Evolutionary conservation across 2,113 vertebrate genomes (phyloP), one percentile per base, ranked within the genome.

Genomic region (Varanus komodoensis): DNA sequence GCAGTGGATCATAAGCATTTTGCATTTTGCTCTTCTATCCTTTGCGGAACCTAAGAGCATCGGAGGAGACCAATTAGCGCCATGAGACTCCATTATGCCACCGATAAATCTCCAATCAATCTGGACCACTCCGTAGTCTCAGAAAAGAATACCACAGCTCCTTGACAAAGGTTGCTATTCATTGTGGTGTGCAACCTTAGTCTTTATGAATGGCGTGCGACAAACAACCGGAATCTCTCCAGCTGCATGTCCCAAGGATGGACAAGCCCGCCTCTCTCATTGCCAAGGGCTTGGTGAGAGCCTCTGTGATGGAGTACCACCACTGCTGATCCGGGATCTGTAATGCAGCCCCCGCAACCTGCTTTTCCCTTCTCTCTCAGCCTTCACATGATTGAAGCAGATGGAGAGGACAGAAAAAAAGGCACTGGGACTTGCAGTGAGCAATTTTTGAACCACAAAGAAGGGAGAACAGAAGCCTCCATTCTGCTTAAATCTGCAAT

Each of bases 321-420:
- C 92, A 77, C 27, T 73, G 21, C 81, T 6, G 34, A 64, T 92
- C 90, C 84, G 92, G 89, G 89, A 93, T 92, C 91, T 89, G 71
- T 0, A 0, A 14, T 52, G 44, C 29, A 27, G 71, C 19, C 52
- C 19, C 19, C 61, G 19, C 61, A 64, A 19, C 2, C n/a, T n/a
- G n/a, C 14, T 25, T 82, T 48, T 48, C 48, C 88, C 84, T 82
- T 84, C 48, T 50, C 71, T n/a, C 27, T 38, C 68, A 50, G 69
- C 90, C 78, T 64, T 79, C 1, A 1, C 71, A 86, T 93, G 94
- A 93, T 94, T 93, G 94, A 95, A 95, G 82, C 88, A 92, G 90
- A 92, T 69, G 89, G 92, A 88, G 91, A 84, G 90, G 93, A 75
- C 15, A 82, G 89, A 92, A 93, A 87, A 93, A 87, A 92, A 89